phyloP scores from a whole-genome alignment of 1,140 invertebrate species.

The Trichonephila clavata region DNA sequence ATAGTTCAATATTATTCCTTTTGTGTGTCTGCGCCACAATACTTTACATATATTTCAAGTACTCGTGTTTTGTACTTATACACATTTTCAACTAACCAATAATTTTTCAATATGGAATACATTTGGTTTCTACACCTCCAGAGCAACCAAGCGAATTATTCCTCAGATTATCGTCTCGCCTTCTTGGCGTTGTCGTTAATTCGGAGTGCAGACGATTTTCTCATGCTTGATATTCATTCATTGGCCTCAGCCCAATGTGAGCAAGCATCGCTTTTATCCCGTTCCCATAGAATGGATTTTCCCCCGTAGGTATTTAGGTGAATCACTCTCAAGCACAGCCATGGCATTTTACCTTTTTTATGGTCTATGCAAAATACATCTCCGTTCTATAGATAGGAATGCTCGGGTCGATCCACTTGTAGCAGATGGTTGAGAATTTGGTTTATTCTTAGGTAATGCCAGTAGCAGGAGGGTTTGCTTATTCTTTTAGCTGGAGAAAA shows the following conservation, averaged over 20 bases:
- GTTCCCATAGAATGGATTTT: not conserved
- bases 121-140: not conserved
- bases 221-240: slow-evolving; percentile 16
- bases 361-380: not conserved
- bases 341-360: not conserved
- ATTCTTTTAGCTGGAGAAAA: too few relatives aligned
- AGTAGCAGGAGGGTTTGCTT: too few relatives aligned
- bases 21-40: too few relatives aligned
- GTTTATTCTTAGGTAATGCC: too few relatives aligned
- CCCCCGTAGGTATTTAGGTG: not conserved
- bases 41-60: too few relatives aligned
- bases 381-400: not conserved
- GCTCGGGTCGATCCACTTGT: not conserved
- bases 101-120: not conserved
- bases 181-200: not conserved
- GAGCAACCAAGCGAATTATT: slow-evolving; percentile 18
- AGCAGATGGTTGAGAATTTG: too few relatives aligned
- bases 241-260: not conserved
- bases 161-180: not conserved
- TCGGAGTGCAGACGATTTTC: not conserved
- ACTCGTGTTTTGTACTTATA: too few relatives aligned
- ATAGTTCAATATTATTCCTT: too few relatives aligned
- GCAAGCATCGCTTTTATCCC: not conserved
- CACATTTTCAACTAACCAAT: too few relatives aligned
- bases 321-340: not conserved